phyloP scores from a whole-genome alignment of 2,888 invertebrate genomes.

The Eremobia ochroleuca region DNA sequence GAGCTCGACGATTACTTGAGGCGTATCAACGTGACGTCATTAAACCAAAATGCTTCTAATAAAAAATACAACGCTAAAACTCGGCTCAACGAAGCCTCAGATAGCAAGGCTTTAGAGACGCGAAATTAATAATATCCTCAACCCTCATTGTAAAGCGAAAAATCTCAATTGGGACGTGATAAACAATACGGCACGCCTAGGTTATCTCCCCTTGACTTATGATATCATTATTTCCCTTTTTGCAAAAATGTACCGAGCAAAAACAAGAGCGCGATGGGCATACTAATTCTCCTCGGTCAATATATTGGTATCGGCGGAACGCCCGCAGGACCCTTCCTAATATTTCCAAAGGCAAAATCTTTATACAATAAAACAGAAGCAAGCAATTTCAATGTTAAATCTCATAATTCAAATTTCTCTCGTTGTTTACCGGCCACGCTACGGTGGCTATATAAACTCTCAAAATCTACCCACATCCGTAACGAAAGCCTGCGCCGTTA shows the following conservation, averaged over 20 bases:
- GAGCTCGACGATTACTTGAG: slow-evolving; percentile 74
- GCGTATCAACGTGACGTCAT: slow-evolving; percentile 65
- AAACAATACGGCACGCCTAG: slow-evolving; percentile 84
- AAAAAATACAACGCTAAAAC: slow-evolving; percentile 31
- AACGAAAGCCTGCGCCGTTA: slow-evolving; percentile 88
- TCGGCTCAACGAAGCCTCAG: slow-evolving; percentile 2
- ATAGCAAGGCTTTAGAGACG: slow-evolving; percentile 35
- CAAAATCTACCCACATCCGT: slow-evolving; percentile 89
- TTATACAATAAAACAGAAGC: slow-evolving; percentile 84
- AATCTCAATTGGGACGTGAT: slow-evolving; percentile 84
- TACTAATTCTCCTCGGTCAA: slow-evolving; percentile 88
- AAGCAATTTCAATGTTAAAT: slow-evolving; percentile 85
- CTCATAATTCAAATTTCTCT: slow-evolving; percentile 88
- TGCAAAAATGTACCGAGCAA: slow-evolving; percentile 86
- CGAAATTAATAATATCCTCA: slow-evolving; percentile 78
- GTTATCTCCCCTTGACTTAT: slow-evolving; percentile 89
- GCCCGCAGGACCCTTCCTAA: slow-evolving; percentile 72
- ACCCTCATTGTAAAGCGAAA: slow-evolving; percentile 72
- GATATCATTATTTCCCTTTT: slow-evolving; percentile 89
- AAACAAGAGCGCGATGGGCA: slow-evolving; percentile 85
- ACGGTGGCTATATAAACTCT: slow-evolving; percentile 86
- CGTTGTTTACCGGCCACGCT: slow-evolving; percentile 85
- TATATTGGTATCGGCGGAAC: slow-evolving; percentile 83
- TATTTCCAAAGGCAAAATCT: slow-evolving; percentile 81
- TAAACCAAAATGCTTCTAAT: slow-evolving; percentile 64